These are phyloP conservation scores for Drosophila anomalata DNA, from an alignment of 2,888 invertebrate genomes.

Conservation along the genomic window DNA sequence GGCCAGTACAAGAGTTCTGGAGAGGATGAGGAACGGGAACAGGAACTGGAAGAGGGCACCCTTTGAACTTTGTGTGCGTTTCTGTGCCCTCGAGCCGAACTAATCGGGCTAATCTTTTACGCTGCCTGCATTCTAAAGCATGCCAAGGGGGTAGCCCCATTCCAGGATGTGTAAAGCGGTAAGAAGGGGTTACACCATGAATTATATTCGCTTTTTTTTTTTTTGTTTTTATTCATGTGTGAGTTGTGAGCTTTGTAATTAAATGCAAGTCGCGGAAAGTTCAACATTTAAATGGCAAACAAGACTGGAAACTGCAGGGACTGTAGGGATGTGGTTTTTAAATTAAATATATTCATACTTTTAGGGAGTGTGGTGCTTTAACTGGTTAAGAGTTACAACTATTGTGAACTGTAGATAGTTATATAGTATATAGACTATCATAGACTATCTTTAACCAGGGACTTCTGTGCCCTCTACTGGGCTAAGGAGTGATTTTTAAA, in stretches of 20 bases:
- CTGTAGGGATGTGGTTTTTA: too few species aligned
- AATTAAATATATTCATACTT: background rate
- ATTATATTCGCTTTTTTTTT: background rate
- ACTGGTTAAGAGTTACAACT: too few species aligned
- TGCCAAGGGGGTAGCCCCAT: conserved; percentile 3
- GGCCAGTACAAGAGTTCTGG: conserved; percentile 17
- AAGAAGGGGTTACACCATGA: background rate
- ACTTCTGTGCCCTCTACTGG: too few species aligned
- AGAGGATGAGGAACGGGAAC: too few species aligned
- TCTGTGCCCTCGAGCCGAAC: conserved; percentile 63
- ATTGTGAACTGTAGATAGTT: too few species aligned
- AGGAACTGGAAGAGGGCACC: conserved; percentile 5
- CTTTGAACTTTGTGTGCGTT: conserved; percentile 66
- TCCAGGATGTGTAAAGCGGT: too few species aligned
- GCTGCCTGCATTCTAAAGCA: conserved; percentile 82
- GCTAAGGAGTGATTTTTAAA: background rate
- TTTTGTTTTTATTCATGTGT: conserved; percentile 26
- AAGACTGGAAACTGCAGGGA: background rate
- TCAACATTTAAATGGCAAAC: conserved; percentile 36
- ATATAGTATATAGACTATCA: too few species aligned
- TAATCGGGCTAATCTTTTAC: conserved; percentile 81
- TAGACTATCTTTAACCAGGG: too few species aligned
- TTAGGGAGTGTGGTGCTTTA: too few species aligned
- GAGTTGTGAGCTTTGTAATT: conserved; percentile 11
- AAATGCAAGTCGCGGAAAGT: conserved; percentile 43